Base-by-base conservation (phyloP, 2,797 vertebrate genomes). In the Pseudopleuronectes americanus region DNA sequence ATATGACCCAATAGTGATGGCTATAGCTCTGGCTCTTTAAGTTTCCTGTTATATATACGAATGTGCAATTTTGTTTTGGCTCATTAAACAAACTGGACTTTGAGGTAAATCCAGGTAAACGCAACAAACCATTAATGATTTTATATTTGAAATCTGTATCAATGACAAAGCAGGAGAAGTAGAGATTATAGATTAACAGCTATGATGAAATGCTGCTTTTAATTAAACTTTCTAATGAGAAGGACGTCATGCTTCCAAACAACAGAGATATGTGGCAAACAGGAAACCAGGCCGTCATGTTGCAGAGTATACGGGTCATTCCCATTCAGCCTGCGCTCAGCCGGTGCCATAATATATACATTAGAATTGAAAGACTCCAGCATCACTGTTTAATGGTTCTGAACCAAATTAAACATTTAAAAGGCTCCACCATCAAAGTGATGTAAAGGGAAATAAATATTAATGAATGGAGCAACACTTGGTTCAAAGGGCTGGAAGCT, bases 321-420 rank as follows among this genome's bases (percentile, higher is more conserved):
- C 23, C 26, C 78, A 63, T 28, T 43, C 69, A 70, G 64, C 49
- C 43, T 45, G 38, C 22, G n/a, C 45, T n/a, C 57, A 69, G 51
- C 62, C 74, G 67, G 55, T 64, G 67, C 76, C 57, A 74, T 85
- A 78, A 89, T 81, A 74, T 89, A 84, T 84, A 87, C 67, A 80
- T 87, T 90, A 83, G 80, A 81, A 88, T 87, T 86, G 87, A 90
- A 85, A 81, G 70, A 78, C 75, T 81, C 28, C 19, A 3, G 58
- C 84, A 83, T 88, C 82, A 85, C 85, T 84, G 85, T 87, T 92
- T 91, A 89, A 92, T 90, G 87, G 74, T 48, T 76, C 71, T 76
- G 76, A 90, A 86, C 77, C 74, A 77, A 87, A 90, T 92, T 59
- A 91, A 91, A 87, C 82, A 91, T 91, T 92, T 87, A 90, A 88